phyloP scores from a whole-genome alignment of 1,140 invertebrate genomes.

The Drosophila virilis region DNA sequence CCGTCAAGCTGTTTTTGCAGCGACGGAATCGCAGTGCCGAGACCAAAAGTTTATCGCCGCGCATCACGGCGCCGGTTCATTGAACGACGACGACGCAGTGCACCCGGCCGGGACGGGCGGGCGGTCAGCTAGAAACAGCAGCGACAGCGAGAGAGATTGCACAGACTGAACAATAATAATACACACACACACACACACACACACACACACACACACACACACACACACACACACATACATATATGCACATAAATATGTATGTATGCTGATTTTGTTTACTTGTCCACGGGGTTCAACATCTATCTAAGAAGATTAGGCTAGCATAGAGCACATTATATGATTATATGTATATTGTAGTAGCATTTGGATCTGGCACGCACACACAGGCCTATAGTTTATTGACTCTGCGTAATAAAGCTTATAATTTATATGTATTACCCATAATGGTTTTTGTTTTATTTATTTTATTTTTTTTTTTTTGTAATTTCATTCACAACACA shows the following conservation, averaged over 20 bases:
- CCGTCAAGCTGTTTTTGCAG: slow-evolving; percentile 85
- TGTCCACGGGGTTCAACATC: slow-evolving; percentile 69
- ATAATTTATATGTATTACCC: slow-evolving; percentile 44
- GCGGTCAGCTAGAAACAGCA: slow-evolving; percentile 27
- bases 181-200: slow-evolving; percentile 1
- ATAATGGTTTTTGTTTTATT: slow-evolving; percentile 50
- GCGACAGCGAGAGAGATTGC: slow-evolving; percentile 68
- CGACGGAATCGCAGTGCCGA: slow-evolving; percentile 63
- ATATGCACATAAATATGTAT: slow-evolving; percentile 1
- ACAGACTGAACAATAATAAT: slow-evolving; percentile 74
- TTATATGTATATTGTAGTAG: slow-evolving; percentile 3
- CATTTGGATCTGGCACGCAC: slow-evolving; percentile 25
- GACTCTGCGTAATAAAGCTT: slow-evolving; percentile 48
- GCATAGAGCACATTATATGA: slow-evolving; percentile 47
- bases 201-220: neutral
- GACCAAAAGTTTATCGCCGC: slow-evolving; percentile 79
- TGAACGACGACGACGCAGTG: slow-evolving; percentile 60
- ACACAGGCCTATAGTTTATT: slow-evolving; percentile 36
- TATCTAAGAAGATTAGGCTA: slow-evolving; percentile 72
- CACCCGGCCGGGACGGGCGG: slow-evolving; percentile 29
- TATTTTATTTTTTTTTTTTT: neutral
- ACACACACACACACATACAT: slow-evolving; percentile 11
- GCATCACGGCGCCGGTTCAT: slow-evolving; percentile 80
- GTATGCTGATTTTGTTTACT: slow-evolving; percentile 63
- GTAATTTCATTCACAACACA: slow-evolving; percentile 4